These are phyloP conservation scores for Micropoecilia bifurca DNA, from an alignment of 2,797 vertebrate species.

Conservation along the genomic window DNA sequence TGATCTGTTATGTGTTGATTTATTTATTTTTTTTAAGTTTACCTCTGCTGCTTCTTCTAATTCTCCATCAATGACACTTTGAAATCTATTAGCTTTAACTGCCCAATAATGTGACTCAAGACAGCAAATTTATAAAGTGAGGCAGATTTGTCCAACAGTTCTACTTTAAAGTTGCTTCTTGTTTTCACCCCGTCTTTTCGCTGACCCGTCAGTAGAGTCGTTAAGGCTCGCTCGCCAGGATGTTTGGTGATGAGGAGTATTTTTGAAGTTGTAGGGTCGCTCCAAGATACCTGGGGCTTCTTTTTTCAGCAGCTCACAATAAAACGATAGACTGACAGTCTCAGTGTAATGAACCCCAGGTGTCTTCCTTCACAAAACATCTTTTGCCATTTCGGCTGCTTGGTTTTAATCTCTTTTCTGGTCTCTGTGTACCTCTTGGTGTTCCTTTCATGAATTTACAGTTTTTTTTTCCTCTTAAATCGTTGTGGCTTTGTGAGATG, in stretches of 20 bases:
- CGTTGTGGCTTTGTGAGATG: slow-evolving; percentile 4
- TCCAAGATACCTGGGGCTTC: slow-evolving; percentile 56
- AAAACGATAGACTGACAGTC: background rate
- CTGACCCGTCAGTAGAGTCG: background rate
- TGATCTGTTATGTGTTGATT: background rate
- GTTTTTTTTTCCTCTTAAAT: slow-evolving; percentile 14
- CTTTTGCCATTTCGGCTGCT: slow-evolving; percentile 68
- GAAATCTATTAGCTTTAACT: background rate
- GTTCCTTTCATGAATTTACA: slow-evolving; percentile 26
- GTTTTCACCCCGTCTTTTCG: background rate
- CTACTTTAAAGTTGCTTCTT: background rate
- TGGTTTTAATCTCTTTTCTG: slow-evolving; percentile 50
- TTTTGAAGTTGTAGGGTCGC: slow-evolving; percentile 50
- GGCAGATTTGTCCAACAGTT: background rate
- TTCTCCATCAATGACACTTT: background rate
- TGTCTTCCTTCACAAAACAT: slow-evolving; percentile 69
- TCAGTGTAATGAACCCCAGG: slow-evolving; percentile 70
- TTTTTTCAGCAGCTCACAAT: slow-evolving; percentile 9
- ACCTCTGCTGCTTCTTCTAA: background rate
- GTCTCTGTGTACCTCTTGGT: slow-evolving; percentile 29
- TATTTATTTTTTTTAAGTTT: background rate
- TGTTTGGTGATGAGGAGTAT: slow-evolving; percentile 27
- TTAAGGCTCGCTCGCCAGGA: background rate
- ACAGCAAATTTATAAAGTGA: background rate
- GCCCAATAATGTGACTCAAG: background rate